Evolutionary conservation across 2,888 invertebrate species (phyloP).

Genomic region (Antitype chi): DNA sequence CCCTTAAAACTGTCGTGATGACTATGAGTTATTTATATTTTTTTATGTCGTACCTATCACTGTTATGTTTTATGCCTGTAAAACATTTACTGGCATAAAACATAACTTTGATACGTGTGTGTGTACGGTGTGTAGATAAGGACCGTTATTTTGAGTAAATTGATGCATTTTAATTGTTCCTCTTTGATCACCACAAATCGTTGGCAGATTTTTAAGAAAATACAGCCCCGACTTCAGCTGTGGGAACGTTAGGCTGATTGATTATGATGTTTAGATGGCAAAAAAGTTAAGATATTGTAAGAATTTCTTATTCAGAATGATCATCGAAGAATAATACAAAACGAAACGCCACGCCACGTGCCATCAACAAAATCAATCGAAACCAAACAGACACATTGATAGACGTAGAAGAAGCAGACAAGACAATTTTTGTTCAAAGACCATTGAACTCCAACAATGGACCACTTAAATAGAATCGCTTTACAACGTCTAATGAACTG

Average conservation of each 20-base stretch:
- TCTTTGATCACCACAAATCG: neutral
- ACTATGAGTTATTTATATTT: neutral
- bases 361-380: constrained; percentile 5
- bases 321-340: neutral
- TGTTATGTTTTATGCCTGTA: neutral
- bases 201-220: neutral
- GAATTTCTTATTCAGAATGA: neutral
- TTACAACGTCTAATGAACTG: constrained; percentile 49
- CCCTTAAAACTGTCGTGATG: neutral
- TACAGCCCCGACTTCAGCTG: too few relatives aligned
- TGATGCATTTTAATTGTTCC: neutral
- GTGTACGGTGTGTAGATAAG: neutral
- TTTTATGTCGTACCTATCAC: neutral
- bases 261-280: neutral
- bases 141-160: neutral
- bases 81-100: too few relatives aligned
- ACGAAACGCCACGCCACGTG: too few relatives aligned
- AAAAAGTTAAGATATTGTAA: neutral
- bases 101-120: too few relatives aligned
- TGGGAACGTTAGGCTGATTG: too few relatives aligned
- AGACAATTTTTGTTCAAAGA: constrained; percentile 59
- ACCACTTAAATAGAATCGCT: constrained; percentile 56
- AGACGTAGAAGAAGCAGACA: constrained; percentile 23
- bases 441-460: constrained; percentile 66
- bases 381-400: constrained; percentile 20